Evolutionary conservation across 2,797 vertebrate species (phyloP).

Genomic region (Cynodonichthys magdalenae): DNA sequence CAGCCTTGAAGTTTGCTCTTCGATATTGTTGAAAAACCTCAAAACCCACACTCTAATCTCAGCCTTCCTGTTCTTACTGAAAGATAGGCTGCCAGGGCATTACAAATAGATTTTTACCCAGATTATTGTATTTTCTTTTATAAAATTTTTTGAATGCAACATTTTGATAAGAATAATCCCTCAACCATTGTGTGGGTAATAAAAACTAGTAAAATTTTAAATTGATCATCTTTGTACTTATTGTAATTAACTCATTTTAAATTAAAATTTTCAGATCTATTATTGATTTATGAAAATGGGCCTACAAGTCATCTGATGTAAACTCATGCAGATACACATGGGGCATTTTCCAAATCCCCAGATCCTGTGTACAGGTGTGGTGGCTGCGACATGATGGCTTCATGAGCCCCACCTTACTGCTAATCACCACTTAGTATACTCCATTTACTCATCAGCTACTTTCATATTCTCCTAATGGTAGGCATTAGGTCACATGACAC

Average conservation of each 20-base stretch:
- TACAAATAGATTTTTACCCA: background rate
- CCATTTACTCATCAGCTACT: conserved; percentile 68
- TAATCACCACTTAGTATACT: conserved; percentile 70
- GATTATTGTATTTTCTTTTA: background rate
- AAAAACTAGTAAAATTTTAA: too few species aligned
- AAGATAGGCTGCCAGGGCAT: background rate
- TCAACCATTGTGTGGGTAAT: too few species aligned
- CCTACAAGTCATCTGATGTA: conserved; percentile 30
- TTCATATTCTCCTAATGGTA: conserved; percentile 63
- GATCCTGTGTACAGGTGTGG: conserved; percentile 61
- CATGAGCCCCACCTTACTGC: conserved; percentile 37
- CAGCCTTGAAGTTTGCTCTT: background rate
- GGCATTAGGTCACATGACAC: conserved; percentile 50
- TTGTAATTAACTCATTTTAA: too few species aligned
- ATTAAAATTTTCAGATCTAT: too few species aligned
- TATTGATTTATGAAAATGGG: background rate
- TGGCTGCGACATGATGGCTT: conserved; percentile 43
- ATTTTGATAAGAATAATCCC: too few species aligned
- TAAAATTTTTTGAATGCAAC: too few species aligned
- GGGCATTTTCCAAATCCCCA: conserved; percentile 50
- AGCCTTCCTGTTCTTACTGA: background rate
- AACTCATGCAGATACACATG: conserved; percentile 21
- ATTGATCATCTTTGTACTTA: too few species aligned
- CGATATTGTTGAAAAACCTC: background rate
- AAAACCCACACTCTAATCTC: background rate